Evolutionary conservation across 2,797 vertebrate genomes (phyloP).

Genomic region (Cichlasoma orientale): DNA sequence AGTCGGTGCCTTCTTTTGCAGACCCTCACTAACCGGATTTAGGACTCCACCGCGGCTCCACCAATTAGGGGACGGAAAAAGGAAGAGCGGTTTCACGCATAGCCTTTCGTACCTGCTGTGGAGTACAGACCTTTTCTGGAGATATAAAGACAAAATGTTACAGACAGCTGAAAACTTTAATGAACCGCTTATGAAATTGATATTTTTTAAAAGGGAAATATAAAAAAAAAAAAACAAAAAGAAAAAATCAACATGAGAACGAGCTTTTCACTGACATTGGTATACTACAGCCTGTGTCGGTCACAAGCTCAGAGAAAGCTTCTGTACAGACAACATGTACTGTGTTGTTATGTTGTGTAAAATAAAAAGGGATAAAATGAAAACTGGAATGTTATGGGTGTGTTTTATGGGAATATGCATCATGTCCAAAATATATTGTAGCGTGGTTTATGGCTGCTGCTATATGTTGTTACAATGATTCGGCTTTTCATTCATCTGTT

Average conservation of each 20-base stretch:
- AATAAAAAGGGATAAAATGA: constrained; percentile 87
- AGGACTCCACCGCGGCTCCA: constrained; percentile 37
- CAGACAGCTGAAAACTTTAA: constrained; percentile 68
- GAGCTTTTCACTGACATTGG: constrained; percentile 84
- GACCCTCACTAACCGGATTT: constrained; percentile 46
- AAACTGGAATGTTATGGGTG: constrained; percentile 67
- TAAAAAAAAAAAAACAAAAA: constrained; percentile 40
- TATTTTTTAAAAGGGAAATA: constrained; percentile 87
- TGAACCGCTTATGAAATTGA: constrained; percentile 86
- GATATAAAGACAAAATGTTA: constrained; percentile 55
- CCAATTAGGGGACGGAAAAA: constrained; percentile 36
- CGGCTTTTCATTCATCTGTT: not conserved
- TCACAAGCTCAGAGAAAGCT: constrained; percentile 82
- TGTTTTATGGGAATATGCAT: constrained; percentile 25
- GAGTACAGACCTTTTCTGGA: constrained; percentile 79
- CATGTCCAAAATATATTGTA: not conserved
- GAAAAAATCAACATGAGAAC: constrained; percentile 51
- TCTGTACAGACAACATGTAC: constrained; percentile 91
- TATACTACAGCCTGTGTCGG: constrained; percentile 65
- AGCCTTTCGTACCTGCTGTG: constrained; percentile 84
- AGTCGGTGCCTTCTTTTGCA: constrained; percentile 88
- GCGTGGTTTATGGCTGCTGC: not conserved
- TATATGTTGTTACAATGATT: not conserved
- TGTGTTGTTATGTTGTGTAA: constrained; percentile 94
- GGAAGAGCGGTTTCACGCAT: constrained; percentile 81